Evolutionary conservation across 1,140 invertebrate genomes (phyloP).

Genomic region (Lysiphlebus fabarum): DNA sequence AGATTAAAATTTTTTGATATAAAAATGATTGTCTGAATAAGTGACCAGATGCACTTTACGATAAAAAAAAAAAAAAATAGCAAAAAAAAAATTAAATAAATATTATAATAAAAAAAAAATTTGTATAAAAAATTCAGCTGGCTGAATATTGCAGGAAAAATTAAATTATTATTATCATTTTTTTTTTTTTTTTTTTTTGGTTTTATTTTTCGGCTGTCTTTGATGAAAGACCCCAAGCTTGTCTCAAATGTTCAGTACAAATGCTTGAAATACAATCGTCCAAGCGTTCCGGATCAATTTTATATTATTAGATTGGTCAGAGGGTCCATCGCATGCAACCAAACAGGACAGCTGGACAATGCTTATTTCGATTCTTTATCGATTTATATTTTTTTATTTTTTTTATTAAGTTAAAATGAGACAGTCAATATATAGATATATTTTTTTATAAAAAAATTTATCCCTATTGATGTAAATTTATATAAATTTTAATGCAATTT

Average conservation of each 20-base stretch:
- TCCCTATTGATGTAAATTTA: background rate
- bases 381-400: constrained; percentile 14
- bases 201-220: constrained; percentile 20
- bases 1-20: too few species aligned
- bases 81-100: too few species aligned
- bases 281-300: constrained; percentile 45
- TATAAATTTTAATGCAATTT: too few species aligned
- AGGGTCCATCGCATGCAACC: constrained; percentile 29
- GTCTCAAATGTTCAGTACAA: constrained; percentile 21
- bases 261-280: constrained; percentile 46
- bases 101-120: background rate
- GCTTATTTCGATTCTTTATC: constrained; percentile 31
- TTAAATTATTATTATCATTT: constrained; percentile 7
- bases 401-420: constrained; percentile 25
- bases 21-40: too few species aligned
- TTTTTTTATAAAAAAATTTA: too few species aligned
- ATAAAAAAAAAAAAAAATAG: too few species aligned
- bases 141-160: constrained; percentile 31
- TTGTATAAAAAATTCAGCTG: constrained; percentile 16
- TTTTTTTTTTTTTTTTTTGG: constrained; percentile 28
- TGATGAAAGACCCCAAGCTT: constrained; percentile 34
- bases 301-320: constrained; percentile 40
- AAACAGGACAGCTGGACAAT: constrained; percentile 45
- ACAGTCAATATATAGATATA: background rate
- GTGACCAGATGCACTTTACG: too few species aligned